Percentiles rank a stretch among this genome's conserved stretches.
Evolutionary conservation across 1,140 invertebrate genomes (phyloP).

Genomic region (Rhizoglyphus robini): DNA sequence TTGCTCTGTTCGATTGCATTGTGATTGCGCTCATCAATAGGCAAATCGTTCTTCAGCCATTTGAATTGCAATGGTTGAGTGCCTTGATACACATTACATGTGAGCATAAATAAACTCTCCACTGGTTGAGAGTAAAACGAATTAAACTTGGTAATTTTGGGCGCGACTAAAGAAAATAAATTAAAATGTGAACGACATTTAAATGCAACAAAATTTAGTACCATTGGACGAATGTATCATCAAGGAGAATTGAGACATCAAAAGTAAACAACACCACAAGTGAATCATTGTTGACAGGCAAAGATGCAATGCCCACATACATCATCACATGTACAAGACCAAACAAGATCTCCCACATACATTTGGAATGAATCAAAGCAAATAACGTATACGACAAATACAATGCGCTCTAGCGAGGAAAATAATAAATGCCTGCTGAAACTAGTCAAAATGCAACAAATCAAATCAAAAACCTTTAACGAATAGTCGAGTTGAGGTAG

Average conservation of each 20-base stretch:
- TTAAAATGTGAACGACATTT: neutral
- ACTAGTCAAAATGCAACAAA: neutral
- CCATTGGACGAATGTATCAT: neutral
- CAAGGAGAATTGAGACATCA: neutral
- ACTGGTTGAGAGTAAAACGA: neutral
- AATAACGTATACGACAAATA: too few species aligned
- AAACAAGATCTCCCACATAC: too few species aligned
- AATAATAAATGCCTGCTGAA: too few species aligned
- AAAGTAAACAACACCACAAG: neutral
- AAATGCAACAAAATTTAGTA: neutral
- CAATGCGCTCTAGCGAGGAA: too few species aligned
- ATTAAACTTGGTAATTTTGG: neutral
- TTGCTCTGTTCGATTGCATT: too few species aligned
- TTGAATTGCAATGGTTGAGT: conserved; percentile 16
- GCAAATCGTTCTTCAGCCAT: conserved; percentile 17
- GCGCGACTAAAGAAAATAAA: neutral
- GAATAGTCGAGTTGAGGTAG: neutral
- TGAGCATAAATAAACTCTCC: neutral
- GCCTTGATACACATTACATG: conserved; percentile 19
- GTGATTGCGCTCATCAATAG: too few species aligned
- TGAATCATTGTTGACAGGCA: too few species aligned
- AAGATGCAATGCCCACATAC: too few species aligned
- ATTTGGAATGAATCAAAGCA: too few species aligned
- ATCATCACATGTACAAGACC: too few species aligned
- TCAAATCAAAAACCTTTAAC: neutral